Evolutionary conservation across 1,140 invertebrate species (phyloP), one percentile per base, ranked within the genome.

Genomic region (Acromyrmex charruanus): DNA sequence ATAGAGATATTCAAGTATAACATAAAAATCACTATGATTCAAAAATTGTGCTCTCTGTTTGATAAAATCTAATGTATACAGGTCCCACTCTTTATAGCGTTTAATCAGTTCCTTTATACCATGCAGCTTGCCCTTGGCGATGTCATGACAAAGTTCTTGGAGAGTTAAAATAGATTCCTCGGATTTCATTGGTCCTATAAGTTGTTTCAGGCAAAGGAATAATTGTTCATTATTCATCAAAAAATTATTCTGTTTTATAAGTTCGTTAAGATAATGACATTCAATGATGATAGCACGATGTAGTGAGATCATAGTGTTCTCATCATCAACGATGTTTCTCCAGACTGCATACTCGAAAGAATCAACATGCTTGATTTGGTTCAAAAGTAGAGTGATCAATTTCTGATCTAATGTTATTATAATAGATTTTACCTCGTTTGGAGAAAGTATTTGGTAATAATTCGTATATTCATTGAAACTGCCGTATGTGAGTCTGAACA

Each of bases 401-500:
- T 93, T 77, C n/a, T 91, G 79, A 9, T 88, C 80, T 16, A 95
- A 28, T 4, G 58, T 74, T 0, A 51, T 14, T n/a, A 95, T 21
- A 21, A 87, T 71, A 6, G 35, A 18, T 4, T 49, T 49, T 16
- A 77, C 21, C 2, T 77, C 16, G 39, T 21, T 77, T 39, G 4
- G 4, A 14, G 58, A 6, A 6, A 63, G 21, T 9, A 16, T 7
- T 9, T 63, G 31, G 2, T 58, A 14, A 16, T 39, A 75, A 14
- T 39, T 58, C 2, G 4, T 5, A 14, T 35, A 10, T 75, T 7
- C 12, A 16, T 12, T 39, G 6, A n/a, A 12, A 21, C 9, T 28
- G 12, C 72, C 94, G 68, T 93, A 95, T 9, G 92, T 94, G 18
- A 95, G 51, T 49, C 89, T 92, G n/a, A 94, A 94, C 0, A 93